Base-by-base conservation (phyloP, 2,888 invertebrate genomes). In the Choreutis nemorana region DNA sequence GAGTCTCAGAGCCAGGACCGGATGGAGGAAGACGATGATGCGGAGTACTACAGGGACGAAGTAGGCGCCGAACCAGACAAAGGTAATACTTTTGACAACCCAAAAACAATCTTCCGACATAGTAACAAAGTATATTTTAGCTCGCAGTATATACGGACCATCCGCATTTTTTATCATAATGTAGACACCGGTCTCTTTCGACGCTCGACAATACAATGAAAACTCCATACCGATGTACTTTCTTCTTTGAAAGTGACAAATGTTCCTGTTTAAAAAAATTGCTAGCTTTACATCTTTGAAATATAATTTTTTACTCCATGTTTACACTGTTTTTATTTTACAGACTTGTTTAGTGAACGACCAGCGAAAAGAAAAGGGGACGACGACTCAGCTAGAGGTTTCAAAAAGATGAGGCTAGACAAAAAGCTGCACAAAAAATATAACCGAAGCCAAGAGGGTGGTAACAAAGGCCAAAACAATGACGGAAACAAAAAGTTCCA, bases 21-120 rank as follows among this genome's bases (percentile, higher is more conserved):
- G 21, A 48, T 45, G 50, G 68, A 65, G 0, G 55, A 53, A 1
- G 90, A 90, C 30, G 87, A 91, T 50, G 93, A 94, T 66, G 86
- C 84, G 0, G 86, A 88, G 38, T 94, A 94, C 72, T 95, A 90
- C 61, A 81, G 87, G 40, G 81, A 91, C 42, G 95, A 94, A 80
- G 91, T 95, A 12, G 95, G 95, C 16, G 87, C 87, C 44, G 91
- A 91, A 50, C 95, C 94, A 0, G 94, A 94, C 40, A 83, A 86
- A 81, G 93, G 88, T 87, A 66, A 41, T 14, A 26, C 20, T 16
- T 10, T 14, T 20, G n/a, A n/a, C n/a, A n/a, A n/a, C n/a, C n/a
- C n/a, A n/a, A n/a, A n/a, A n/a, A n/a, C n/a, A n/a, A n/a, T 21
- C n/a, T 16, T 21, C 3, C 23, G 5, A 16, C 9, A 3, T 15